These are phyloP conservation scores for Agrochola litura DNA, from an alignment of 2,888 invertebrate genomes.

Conservation along the genomic window DNA sequence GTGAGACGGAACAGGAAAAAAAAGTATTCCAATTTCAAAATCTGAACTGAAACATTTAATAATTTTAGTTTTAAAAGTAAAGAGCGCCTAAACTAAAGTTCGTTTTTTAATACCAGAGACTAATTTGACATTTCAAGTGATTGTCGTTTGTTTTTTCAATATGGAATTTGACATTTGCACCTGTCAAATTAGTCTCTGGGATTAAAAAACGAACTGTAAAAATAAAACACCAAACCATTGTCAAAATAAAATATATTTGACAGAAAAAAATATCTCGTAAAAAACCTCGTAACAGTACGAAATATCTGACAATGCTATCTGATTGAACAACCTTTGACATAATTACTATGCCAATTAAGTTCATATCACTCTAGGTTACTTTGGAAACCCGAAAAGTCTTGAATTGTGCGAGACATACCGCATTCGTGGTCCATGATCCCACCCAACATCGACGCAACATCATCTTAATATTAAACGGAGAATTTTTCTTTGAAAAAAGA, in stretches of 20 bases:
- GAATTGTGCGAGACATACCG: not conserved
- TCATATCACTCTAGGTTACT: not conserved
- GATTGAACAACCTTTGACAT: not conserved
- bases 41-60: not conserved
- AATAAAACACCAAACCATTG: conserved; percentile 23
- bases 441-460: not conserved
- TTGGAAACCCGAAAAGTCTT: conserved; percentile 6
- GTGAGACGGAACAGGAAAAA: not conserved
- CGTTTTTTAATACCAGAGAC: no score
- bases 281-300: conserved; percentile 18
- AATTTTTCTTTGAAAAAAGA: no score
- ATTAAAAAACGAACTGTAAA: not conserved
- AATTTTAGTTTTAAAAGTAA: not conserved
- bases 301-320: not conserved
- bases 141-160: no score
- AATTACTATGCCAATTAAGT: not conserved
- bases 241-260: conserved; percentile 43
- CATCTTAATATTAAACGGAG: conserved; percentile 4
- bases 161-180: no score
- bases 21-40: not conserved
- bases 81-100: not conserved
- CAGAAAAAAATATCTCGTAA: conserved; percentile 35
- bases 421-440: conserved; percentile 15
- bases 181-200: no score
- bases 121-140: no score